Conservation (phyloP, 2,888 invertebrate species). For the Incurvaria masculella region DNA sequence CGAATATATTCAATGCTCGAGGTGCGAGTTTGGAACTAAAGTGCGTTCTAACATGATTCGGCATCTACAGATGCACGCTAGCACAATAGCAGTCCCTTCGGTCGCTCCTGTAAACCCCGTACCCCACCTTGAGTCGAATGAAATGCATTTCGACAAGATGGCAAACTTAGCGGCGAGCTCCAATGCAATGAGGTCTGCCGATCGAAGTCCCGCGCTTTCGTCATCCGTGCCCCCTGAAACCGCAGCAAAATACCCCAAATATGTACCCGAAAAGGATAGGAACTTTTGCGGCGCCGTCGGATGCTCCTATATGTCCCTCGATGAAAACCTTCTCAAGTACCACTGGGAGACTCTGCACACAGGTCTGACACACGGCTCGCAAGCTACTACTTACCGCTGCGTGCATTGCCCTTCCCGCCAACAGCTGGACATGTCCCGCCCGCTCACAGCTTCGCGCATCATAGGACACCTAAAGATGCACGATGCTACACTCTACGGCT, state of each 20-base stretch:
- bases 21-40: slow-evolving; percentile 68
- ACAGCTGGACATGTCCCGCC: slow-evolving; percentile 38
- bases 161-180: slow-evolving; percentile 77
- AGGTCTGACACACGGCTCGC: slow-evolving; percentile 21
- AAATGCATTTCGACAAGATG: slow-evolving; percentile 84
- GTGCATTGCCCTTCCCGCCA: slow-evolving; percentile 66
- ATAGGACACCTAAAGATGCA: slow-evolving; percentile 74
- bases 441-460: slow-evolving; percentile 59
- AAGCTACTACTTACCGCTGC: slow-evolving; percentile 58
- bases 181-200: slow-evolving; percentile 22
- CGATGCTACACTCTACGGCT: slow-evolving; percentile 68
- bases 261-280: slow-evolving; percentile 53
- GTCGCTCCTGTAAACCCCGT: slow-evolving; percentile 79
- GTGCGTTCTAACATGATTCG: slow-evolving; percentile 69
- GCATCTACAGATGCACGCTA: slow-evolving; percentile 66
- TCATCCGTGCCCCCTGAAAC: slow-evolving; percentile 20
- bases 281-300: slow-evolving; percentile 69
- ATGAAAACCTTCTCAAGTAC: slow-evolving; percentile 66
- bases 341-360: slow-evolving; percentile 72
- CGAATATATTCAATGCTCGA: slow-evolving; percentile 58
- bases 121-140: slow-evolving; percentile 71
- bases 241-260: slow-evolving; percentile 37
- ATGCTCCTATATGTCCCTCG: slow-evolving; percentile 69
- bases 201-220: slow-evolving; percentile 21
- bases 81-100: slow-evolving; percentile 59